Conservation (phyloP, 2,888 invertebrate genomes). For the Acrobasis repandana region DNA sequence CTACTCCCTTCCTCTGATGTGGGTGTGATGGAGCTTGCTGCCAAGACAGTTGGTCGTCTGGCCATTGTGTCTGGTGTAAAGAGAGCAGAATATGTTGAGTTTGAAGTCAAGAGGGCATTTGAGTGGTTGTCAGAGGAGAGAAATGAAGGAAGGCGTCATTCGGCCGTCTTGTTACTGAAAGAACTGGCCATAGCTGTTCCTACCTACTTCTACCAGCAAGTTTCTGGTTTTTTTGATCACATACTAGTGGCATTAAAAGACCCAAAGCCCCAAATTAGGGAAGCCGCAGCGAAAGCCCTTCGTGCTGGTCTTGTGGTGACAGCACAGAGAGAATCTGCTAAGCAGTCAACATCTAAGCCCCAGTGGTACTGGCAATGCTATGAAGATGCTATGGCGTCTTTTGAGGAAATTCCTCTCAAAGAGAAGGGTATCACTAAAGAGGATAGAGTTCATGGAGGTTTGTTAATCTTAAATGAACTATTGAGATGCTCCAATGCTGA, state of each 20-base stretch:
- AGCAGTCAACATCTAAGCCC: conserved; percentile 93
- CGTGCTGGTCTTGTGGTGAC: conserved; percentile 97
- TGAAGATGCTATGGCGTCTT: conserved; percentile 92
- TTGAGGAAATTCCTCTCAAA: conserved; percentile 85
- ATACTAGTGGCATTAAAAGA: conserved; percentile 96
- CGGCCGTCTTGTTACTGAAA: conserved; percentile 94
- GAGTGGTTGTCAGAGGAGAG: conserved; percentile 97
- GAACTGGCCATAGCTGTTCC: conserved; percentile 98
- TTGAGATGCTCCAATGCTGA: conserved; percentile 94
- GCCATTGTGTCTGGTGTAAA: conserved; percentile 96
- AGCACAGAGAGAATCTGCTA: conserved; percentile 97
- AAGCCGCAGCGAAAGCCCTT: conserved; percentile 97
- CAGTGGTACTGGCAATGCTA: conserved; percentile 97
- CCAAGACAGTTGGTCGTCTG: conserved; percentile 96
- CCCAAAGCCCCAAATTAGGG: conserved; percentile 94
- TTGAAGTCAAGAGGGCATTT: conserved; percentile 97
- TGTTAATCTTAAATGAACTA: conserved; percentile 96
- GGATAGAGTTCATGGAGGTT: conserved; percentile 95
- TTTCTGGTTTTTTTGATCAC: conserved; percentile 95
- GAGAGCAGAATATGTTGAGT: conserved; percentile 98
- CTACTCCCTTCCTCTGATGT: conserved; percentile 95
- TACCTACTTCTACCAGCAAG: conserved; percentile 98
- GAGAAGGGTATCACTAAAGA: conserved; percentile 93
- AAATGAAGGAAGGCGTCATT: conserved; percentile 95
- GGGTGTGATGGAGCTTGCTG: conserved; percentile 97